Evolutionary conservation across 2,113 vertebrate genomes (phyloP), one percentile per base, ranked within the genome.

Genomic region (Chaenocephalus aceratus): DNA sequence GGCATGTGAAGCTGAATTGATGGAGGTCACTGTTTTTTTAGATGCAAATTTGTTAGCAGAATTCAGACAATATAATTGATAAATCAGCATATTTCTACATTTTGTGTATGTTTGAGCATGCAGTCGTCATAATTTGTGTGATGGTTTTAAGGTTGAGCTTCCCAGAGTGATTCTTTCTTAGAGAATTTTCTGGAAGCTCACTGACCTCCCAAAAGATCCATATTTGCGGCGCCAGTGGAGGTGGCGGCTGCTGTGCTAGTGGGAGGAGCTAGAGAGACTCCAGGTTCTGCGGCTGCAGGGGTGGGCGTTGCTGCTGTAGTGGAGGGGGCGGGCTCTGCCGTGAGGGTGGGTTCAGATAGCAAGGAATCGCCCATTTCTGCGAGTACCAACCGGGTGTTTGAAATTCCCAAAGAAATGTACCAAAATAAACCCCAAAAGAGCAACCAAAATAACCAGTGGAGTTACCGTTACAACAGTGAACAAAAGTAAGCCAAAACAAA

Each of bases 121-220:
- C 86, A 82, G 69, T 82, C 66, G 5, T 80, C 62, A 49, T 67
- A 83, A 84, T 78, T 52, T 71, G 80, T 89, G 79, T 71, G 82
- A 85, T 82, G 90, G 68, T 88, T 88, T 90, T 72, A 68, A 82
- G 88, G 48, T 76, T 65, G 91, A 92, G 92, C 93, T 92, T 86
- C 87, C 79, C 86, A 88, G 92, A 92, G 87, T 72, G 79, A 92
- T 92, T 92, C 92, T 90, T 85, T 83, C 48, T 44, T 73, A 84
- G 77, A 89, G 88, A 91, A 91, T 89, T 82, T 87, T 91, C 86
- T 83, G 86, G 89, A 92, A 90, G 82, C 84, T 80, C 86, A 99
- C 98, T 97, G 96, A 99, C 98, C 98, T 99, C 98, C 98, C 88
- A 99, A 97, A 91, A 99, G 97, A 96, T 99, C 97, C 94, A 97